These are phyloP conservation scores for Aphelenchoides fujianensis DNA, from an alignment of 1,140 invertebrate species.

Conservation along the genomic window DNA sequence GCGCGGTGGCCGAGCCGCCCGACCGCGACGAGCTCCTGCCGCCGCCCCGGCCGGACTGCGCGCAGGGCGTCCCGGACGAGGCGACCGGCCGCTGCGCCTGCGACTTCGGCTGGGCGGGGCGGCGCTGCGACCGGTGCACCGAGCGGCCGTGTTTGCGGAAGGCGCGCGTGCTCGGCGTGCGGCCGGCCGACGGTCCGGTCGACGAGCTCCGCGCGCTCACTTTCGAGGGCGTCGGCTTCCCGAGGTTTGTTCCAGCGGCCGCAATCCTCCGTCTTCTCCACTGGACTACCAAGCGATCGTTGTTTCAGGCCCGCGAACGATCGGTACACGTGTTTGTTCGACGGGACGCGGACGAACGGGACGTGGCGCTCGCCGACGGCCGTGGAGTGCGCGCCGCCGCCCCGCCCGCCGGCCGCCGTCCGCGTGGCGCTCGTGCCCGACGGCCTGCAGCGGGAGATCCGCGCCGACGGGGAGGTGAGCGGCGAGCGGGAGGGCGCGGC, in stretches of 20 bases:
- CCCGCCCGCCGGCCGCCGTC: too few relatives aligned
- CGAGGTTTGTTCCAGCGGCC: too few relatives aligned
- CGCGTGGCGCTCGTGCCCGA: conserved; percentile 2
- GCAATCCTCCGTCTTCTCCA: too few relatives aligned
- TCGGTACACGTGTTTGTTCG: conserved; percentile 8
- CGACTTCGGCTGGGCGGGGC: conserved; percentile 3
- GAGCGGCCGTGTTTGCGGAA: conserved; percentile 7
- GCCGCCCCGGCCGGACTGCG: neutral
- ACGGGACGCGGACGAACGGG: conserved; percentile 6
- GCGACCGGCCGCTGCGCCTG: conserved; percentile 4
- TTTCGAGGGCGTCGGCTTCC: conserved; percentile 10
- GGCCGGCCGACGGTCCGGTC: neutral
- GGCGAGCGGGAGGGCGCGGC: neutral
- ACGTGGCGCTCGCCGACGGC: neutral
- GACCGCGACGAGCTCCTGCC: conserved; percentile 1
- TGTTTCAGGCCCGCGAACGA: conserved; percentile 10
- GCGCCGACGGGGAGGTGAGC: too few relatives aligned
- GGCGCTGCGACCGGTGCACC: neutral
- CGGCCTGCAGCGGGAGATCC: neutral
- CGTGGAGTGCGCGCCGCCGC: neutral
- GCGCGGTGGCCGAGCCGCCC: neutral
- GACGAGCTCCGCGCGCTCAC: neutral
- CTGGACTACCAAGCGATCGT: neutral
- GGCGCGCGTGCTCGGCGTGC: neutral
- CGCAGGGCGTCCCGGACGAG: conserved; percentile 5